Conservation (phyloP, 2,888 invertebrate species). For the Criorhina ranunculi region DNA sequence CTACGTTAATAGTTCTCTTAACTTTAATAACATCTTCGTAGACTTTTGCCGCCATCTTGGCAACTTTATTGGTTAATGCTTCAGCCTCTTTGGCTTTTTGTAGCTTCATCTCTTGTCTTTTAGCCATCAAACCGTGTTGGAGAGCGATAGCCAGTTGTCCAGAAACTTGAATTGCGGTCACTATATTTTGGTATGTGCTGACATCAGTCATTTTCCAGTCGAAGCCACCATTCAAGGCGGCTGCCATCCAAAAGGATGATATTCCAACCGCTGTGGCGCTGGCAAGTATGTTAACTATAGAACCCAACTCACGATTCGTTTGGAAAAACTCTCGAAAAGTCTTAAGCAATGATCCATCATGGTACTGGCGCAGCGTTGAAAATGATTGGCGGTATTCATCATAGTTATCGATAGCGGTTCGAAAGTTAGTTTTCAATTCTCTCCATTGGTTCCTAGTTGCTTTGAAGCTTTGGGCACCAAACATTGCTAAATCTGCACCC, state of each 20-base stretch:
- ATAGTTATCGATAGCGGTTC: not conserved
- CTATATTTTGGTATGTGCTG: constrained; percentile 42
- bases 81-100: not conserved
- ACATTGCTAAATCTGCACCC: constrained; percentile 16
- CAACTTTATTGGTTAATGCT: constrained; percentile 6
- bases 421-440: not conserved
- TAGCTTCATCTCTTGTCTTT: not conserved
- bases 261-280: not conserved
- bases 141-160: not conserved
- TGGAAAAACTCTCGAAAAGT: not conserved
- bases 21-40: not conserved
- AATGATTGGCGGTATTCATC: not conserved
- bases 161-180: constrained; percentile 31
- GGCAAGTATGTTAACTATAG: not conserved
- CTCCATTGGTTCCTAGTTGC: not conserved
- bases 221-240: constrained; percentile 14
- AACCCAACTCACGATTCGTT: not conserved
- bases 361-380: not conserved
- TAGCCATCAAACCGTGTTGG: not conserved
- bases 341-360: not conserved
- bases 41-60: not conserved
- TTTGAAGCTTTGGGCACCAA: not conserved
- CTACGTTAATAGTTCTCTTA: too few relatives aligned
- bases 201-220: constrained; percentile 32
- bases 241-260: not conserved